Percentiles rank a stretch among this genome's conserved stretches.
phyloP scores from a whole-genome alignment of 2,797 vertebrate species.

The Amblyopsis hoosieri region DNA sequence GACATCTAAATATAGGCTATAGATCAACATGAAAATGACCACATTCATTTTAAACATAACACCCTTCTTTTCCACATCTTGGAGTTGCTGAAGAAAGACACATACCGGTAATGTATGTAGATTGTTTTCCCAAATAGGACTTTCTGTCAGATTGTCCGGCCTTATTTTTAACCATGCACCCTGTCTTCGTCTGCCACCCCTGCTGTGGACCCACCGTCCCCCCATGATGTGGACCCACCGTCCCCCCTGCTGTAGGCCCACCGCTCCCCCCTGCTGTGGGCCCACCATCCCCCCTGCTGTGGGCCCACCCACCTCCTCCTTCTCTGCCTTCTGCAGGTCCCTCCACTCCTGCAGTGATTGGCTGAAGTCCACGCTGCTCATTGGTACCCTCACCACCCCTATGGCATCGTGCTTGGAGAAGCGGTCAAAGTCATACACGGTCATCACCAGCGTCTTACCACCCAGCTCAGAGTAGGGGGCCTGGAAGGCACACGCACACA shows the following conservation, averaged over 20 bases:
- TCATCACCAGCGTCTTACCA: conserved; percentile 95
- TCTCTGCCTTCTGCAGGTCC: conserved; percentile 96
- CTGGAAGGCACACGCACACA: conserved; percentile 61
- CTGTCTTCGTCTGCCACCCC: not conserved
- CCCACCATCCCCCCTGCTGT: not conserved
- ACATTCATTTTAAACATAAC: too few relatives aligned
- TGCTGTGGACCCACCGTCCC: too few relatives aligned
- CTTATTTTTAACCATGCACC: not conserved
- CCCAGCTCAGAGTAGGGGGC: conserved; percentile 93
- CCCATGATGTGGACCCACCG: too few relatives aligned
- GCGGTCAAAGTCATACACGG: conserved; percentile 97
- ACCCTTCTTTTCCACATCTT: too few relatives aligned
- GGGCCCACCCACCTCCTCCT: conserved; percentile 89
- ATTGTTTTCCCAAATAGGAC: too few relatives aligned
- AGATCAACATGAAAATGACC: too few relatives aligned
- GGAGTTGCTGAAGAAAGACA: too few relatives aligned
- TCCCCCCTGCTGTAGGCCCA: too few relatives aligned
- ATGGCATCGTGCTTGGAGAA: conserved; percentile 99
- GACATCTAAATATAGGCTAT: too few relatives aligned
- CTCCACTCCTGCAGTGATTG: conserved; percentile 95
- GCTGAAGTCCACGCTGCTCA: conserved; percentile 96
- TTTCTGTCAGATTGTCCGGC: not conserved
- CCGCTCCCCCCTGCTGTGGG: not conserved
- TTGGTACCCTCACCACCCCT: conserved; percentile 91
- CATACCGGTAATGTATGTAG: too few relatives aligned